These are phyloP conservation scores for Bradypodion pumilum DNA, from an alignment of 2,797 vertebrate genomes.

Conservation along the genomic window DNA sequence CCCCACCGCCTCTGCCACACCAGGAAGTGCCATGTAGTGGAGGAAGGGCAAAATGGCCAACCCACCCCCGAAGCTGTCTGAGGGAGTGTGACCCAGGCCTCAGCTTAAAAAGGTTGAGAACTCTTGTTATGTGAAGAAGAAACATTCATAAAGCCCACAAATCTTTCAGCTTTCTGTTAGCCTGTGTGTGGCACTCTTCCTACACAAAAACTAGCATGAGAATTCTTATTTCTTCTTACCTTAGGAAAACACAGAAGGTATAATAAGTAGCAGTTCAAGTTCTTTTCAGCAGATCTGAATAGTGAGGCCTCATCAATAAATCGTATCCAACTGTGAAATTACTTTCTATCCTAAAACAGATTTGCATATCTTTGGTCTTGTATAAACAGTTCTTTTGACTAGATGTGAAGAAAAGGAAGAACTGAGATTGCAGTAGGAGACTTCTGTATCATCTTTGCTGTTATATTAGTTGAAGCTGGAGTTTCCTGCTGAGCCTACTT, in stretches of 20 bases:
- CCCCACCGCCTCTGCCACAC: too few relatives aligned
- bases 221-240: not conserved
- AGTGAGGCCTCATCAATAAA: not conserved
- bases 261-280: not conserved
- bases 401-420: not conserved
- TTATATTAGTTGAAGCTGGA: not conserved
- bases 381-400: conserved; percentile 16
- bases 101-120: too few relatives aligned
- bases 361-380: not conserved
- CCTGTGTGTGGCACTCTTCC: not conserved
- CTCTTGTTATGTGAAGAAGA: not conserved
- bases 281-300: not conserved
- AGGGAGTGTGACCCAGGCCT: too few relatives aligned
- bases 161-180: not conserved
- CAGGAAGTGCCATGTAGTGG: too few relatives aligned
- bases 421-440: not conserved
- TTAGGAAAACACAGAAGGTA: not conserved
- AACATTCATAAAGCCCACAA: not conserved
- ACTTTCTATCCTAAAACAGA: not conserved
- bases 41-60: too few relatives aligned
- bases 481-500: not conserved
- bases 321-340: not conserved
- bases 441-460: not conserved
- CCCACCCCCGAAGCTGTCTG: too few relatives aligned
- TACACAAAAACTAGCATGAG: not conserved